Base-by-base conservation (phyloP, 2,888 invertebrate genomes). In the Molorchus minor region DNA sequence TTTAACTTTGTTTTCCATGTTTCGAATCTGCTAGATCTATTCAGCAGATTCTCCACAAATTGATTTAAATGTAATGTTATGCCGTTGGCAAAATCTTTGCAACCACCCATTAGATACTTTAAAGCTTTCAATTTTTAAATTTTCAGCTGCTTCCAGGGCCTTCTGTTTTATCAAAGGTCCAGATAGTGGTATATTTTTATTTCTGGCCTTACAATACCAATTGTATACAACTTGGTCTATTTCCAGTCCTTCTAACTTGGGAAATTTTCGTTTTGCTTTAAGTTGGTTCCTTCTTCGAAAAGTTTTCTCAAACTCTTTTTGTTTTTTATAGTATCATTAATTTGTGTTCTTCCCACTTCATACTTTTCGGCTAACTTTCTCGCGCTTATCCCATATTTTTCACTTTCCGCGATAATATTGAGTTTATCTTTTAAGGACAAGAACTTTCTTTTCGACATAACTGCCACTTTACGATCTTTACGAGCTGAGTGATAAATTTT, bases 181-280 rank as follows among this genome's bases (percentile, higher is more conserved):
- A 21, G 52, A 60, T 60, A 56, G 56, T 30, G 52, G 52, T 25
- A 56, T 44, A 10, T 44, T n/a, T n/a, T n/a, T n/a, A n/a, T n/a
- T n/a, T n/a, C n/a, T n/a, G n/a, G n/a, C n/a, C n/a, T n/a, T n/a
- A 25, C 56, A 44, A 43, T 56, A 56, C 51, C 52, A 60, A 45
- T 29, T 49, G 36, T 44, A 52, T 10, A 57, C 56, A 10, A 44
- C 30, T 60, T 57, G 44, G 21, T 60, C 60, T 30, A 60, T 30
- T 30, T 21, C 51, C 16, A 45, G 10, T 45, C 41, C 52, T 13
- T 10, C 33, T 15, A 17, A 19, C 16, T 60, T 60, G 5, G 51
- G 51, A 56, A 60, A 60, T 33, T 35, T 60, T 35, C 47, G 41
- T 51, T 60, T 51, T 56, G 52, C n/a, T 57, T 44, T 17, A 38